A percentile compares a stretch with the other conserved stretches of the same genome.
These are phyloP conservation scores for Monochamus alternatus DNA, from an alignment of 2,888 invertebrate species.

Conservation along the genomic window DNA sequence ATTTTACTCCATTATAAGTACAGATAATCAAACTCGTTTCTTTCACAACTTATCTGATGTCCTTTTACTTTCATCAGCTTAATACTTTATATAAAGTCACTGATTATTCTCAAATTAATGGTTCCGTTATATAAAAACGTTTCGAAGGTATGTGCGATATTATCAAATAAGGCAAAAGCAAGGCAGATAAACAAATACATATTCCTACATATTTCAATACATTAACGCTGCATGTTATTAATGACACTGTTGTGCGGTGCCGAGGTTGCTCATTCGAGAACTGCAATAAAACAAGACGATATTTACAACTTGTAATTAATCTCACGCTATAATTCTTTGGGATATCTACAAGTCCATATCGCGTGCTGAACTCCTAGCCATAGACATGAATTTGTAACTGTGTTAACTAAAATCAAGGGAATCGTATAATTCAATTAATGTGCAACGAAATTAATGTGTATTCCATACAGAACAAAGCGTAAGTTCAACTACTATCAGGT, in stretches of 20 bases:
- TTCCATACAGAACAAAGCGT: too few species aligned
- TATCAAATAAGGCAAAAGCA: not conserved
- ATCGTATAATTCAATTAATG: slow-evolving; percentile 6
- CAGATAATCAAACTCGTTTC: too few species aligned
- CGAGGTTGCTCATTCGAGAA: slow-evolving; percentile 3
- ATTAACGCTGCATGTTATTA: slow-evolving; percentile 9
- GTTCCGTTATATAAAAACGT: not conserved
- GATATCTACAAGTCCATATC: slow-evolving; percentile 26
- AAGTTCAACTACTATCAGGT: too few species aligned
- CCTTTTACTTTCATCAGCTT: too few species aligned
- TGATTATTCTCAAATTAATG: too few species aligned
- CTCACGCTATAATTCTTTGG: slow-evolving; percentile 47
- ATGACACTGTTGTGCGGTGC: slow-evolving; percentile 9
- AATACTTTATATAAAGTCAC: too few species aligned
- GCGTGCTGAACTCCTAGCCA: slow-evolving; percentile 13
- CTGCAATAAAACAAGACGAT: slow-evolving; percentile 34
- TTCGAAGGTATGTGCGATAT: not conserved
- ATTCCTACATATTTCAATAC: slow-evolving; percentile 10
- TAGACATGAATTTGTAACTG: slow-evolving; percentile 13
- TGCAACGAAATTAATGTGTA: not conserved
- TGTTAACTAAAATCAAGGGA: slow-evolving; percentile 23
- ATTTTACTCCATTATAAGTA: too few species aligned
- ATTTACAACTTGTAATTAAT: slow-evolving; percentile 54
- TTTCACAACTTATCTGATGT: too few species aligned
- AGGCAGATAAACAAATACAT: not conserved